These are phyloP conservation scores for Caenorhabditis japonica DNA, from an alignment of 2,888 invertebrate species.

Conservation along the genomic window DNA sequence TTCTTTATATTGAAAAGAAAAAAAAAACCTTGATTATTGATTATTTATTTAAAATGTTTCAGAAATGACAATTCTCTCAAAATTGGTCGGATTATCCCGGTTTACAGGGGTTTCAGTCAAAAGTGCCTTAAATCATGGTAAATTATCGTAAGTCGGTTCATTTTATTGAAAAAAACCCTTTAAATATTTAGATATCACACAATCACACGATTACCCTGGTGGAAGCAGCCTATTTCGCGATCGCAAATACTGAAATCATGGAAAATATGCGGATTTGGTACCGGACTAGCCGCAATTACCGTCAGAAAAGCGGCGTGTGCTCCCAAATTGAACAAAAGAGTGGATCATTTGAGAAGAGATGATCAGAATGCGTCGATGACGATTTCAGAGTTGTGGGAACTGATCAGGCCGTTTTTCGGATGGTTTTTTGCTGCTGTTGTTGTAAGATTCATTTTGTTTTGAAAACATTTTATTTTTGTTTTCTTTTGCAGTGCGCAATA, in stretches of 20 bases:
- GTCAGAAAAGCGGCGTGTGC: constrained; percentile 36
- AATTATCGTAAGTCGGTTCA: constrained; percentile 20
- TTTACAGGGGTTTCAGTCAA: neutral
- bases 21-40: neutral
- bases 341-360: constrained; percentile 48
- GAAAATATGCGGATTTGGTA: constrained; percentile 34
- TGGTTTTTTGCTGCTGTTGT: constrained; percentile 71
- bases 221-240: constrained; percentile 26
- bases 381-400: constrained; percentile 62
- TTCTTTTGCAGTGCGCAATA: constrained; percentile 67
- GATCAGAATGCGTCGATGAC: constrained; percentile 39
- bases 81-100: constrained; percentile 22
- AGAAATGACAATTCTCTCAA: constrained; percentile 50
- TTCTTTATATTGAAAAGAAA: too few species aligned
- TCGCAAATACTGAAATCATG: constrained; percentile 33
- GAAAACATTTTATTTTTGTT: neutral
- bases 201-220: constrained; percentile 23
- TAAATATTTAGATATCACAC: constrained; percentile 17
- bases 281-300: constrained; percentile 32
- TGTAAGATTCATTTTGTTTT: constrained; percentile 42
- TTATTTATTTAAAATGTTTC: too few species aligned
- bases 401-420: constrained; percentile 69
- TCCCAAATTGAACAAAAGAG: constrained; percentile 51
- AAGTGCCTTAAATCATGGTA: constrained; percentile 17
- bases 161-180: neutral